Conservation (phyloP, 2,888 invertebrate genomes). For the Dinocampus coccinellae region DNA sequence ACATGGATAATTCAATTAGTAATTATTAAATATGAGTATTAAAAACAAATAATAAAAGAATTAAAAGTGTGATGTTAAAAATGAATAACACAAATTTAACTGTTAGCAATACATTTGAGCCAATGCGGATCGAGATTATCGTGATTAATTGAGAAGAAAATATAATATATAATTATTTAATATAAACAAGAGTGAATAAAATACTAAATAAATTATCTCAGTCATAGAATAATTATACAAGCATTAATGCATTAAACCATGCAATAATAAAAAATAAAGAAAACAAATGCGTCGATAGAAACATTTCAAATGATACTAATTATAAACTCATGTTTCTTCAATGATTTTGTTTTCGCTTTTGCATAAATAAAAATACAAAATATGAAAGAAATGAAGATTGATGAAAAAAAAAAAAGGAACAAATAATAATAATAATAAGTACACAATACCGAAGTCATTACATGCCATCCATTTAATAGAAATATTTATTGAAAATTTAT, state of each 20-base stretch:
- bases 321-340: background rate
- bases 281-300: background rate
- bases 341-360: background rate
- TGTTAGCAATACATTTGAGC: constrained; percentile 27
- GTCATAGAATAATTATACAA: background rate
- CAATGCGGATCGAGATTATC: constrained; percentile 24
- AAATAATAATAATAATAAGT: background rate
- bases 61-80: constrained; percentile 13
- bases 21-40: constrained; percentile 9
- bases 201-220: background rate
- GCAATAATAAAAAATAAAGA: background rate
- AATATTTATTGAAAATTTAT: constrained; percentile 35
- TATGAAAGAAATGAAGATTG: background rate
- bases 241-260: too few species aligned
- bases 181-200: background rate
- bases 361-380: background rate
- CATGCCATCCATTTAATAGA: constrained; percentile 45
- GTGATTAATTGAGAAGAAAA: constrained; percentile 36
- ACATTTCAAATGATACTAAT: background rate
- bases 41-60: constrained; percentile 24
- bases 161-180: background rate
- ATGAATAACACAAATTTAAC: constrained; percentile 39
- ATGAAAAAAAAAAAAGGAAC: background rate
- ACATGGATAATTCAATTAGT: background rate
- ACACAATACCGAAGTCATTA: constrained; percentile 43